Percentiles rank a stretch among this genome's conserved stretches.
These are phyloP conservation scores for Nesospiza acunhae DNA, from an alignment of 2,113 vertebrate species.

Conservation along the genomic window DNA sequence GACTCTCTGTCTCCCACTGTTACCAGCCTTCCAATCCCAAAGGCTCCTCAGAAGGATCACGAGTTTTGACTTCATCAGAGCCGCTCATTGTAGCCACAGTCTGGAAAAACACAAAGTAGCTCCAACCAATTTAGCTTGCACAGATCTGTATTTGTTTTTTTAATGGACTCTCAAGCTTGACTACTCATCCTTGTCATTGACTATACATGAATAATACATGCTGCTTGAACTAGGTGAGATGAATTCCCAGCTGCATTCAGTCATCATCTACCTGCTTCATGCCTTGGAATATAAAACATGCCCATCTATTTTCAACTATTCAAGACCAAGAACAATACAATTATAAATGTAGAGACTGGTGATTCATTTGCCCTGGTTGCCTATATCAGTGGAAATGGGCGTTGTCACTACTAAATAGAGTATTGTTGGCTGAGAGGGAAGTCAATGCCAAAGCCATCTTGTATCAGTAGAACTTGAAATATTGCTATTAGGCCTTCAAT, in stretches of 20 bases:
- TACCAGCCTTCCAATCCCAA: background rate
- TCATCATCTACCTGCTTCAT: slow-evolving; percentile 3
- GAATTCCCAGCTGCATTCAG: slow-evolving; percentile 25
- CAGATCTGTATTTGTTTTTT: slow-evolving; percentile 2
- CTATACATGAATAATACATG: slow-evolving; percentile 53
- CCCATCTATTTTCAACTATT: background rate
- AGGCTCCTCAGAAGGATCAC: background rate
- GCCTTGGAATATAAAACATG: slow-evolving; percentile 24
- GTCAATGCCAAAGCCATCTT: background rate
- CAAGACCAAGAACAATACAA: background rate
- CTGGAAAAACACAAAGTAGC: slow-evolving; percentile 4
- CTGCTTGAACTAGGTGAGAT: background rate
- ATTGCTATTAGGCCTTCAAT: background rate
- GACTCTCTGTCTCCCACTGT: slow-evolving; percentile 1
- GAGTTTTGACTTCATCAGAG: slow-evolving; percentile 10
- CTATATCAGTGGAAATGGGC: background rate
- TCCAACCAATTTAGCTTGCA: background rate
- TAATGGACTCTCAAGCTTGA: slow-evolving; percentile 48
- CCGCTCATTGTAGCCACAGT: background rate
- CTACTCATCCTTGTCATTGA: slow-evolving; percentile 51
- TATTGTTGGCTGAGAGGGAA: background rate
- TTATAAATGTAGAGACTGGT: background rate
- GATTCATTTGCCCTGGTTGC: background rate
- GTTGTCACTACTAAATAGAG: background rate
- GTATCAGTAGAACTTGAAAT: background rate